A percentile compares a stretch with the other conserved stretches of the same genome.
Conservation (phyloP, 2,888 invertebrate genomes). For the Blera fallax region DNA sequence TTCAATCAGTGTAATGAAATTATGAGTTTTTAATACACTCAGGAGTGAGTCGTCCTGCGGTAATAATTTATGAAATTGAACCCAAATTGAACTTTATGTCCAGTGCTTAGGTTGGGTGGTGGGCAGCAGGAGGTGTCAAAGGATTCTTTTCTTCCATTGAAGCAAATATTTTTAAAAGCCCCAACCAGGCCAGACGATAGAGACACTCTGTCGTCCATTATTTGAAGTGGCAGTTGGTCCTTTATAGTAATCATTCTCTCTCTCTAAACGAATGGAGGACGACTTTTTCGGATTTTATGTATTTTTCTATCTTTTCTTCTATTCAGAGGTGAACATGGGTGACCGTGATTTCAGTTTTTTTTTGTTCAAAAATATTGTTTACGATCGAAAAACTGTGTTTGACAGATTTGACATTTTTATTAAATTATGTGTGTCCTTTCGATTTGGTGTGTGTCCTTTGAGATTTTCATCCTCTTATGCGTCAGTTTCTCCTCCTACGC, state of each 20-base stretch:
- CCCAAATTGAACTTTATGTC: conserved; percentile 46
- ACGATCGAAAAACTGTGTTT: conserved; percentile 63
- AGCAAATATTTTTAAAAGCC: conserved; percentile 43
- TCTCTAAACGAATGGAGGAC: conserved; percentile 18
- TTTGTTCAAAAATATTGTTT: conserved; percentile 50
- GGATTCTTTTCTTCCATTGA: conserved; percentile 15
- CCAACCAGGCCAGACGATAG: neutral
- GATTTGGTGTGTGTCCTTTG: conserved; percentile 49
- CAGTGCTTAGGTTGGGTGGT: neutral
- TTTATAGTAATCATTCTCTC: conserved; percentile 31
- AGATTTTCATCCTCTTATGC: conserved; percentile 39
- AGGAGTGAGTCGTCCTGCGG: conserved; percentile 28
- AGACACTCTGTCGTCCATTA: conserved; percentile 46
- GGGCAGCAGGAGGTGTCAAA: neutral
- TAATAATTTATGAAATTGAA: conserved; percentile 64
- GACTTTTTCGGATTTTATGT: neutral
- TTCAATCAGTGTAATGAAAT: conserved; percentile 61
- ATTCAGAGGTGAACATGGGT: conserved; percentile 6
- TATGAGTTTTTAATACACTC: conserved; percentile 64
- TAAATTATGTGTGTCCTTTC: conserved; percentile 64
- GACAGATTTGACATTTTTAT: conserved; percentile 71
- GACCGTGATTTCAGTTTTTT: too few species aligned
- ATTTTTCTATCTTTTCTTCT: conserved; percentile 6
- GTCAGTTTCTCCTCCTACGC: conserved; percentile 16
- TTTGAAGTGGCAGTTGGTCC: conserved; percentile 60